These are phyloP conservation scores for Salpingus planirostris DNA, from an alignment of 2,888 invertebrate genomes.

Conservation along the genomic window DNA sequence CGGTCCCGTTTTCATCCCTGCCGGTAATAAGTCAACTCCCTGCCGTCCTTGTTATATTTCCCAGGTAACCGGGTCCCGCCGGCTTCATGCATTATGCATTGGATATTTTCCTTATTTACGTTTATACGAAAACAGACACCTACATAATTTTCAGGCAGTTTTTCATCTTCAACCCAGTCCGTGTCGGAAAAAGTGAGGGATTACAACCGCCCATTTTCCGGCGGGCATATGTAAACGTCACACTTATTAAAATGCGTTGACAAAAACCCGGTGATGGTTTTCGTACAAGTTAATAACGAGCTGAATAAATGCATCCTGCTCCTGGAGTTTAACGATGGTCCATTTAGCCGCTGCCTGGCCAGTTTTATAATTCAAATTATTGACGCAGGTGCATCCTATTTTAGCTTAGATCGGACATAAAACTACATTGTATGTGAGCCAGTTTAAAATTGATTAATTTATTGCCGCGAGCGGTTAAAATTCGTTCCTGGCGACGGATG, in stretches of 20 bases:
- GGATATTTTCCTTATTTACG: constrained; percentile 41
- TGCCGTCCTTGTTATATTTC: constrained; percentile 26
- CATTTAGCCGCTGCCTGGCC: neutral
- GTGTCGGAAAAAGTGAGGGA: constrained; percentile 18
- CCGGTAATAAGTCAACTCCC: constrained; percentile 31
- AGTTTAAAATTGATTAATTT: constrained; percentile 2
- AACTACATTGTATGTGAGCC: neutral
- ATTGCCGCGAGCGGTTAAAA: constrained; percentile 1
- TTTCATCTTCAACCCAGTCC: constrained; percentile 16
- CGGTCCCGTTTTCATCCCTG: constrained; percentile 28
- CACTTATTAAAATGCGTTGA: neutral
- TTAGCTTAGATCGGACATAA: constrained; percentile 5
- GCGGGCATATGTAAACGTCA: neutral
- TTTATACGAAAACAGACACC: constrained; percentile 38
- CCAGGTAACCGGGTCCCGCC: constrained; percentile 34
- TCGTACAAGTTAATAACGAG: too few relatives aligned
- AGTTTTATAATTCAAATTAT: constrained; percentile 11
- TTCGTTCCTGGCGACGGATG: too few relatives aligned
- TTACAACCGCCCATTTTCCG: constrained; percentile 7
- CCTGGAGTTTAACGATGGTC: neutral
- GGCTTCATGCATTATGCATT: constrained; percentile 41
- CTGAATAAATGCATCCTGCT: too few relatives aligned
- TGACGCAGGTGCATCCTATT: constrained; percentile 10
- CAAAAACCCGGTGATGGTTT: too few relatives aligned
- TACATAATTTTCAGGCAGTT: constrained; percentile 36